Conservation (phyloP, 2,888 invertebrate genomes). For the Eupithecia inturbata region DNA sequence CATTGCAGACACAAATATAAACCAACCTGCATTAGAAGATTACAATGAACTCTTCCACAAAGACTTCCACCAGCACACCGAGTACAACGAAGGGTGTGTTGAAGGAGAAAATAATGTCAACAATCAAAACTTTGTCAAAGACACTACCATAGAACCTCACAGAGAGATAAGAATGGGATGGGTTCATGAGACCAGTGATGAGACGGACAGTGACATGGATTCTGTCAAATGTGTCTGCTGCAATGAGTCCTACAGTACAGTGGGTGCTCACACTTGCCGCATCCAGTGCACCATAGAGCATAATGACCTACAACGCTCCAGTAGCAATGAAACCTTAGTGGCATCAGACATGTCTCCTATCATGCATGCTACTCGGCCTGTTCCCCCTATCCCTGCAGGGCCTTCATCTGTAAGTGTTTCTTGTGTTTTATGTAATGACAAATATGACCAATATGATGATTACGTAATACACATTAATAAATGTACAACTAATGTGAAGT, state of each 20-base stretch:
- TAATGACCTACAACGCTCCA: conserved; percentile 67
- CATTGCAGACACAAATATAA: conserved; percentile 61
- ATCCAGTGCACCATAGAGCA: conserved; percentile 77
- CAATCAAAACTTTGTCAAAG: conserved; percentile 68
- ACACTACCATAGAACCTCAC: conserved; percentile 50
- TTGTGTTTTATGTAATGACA: conserved; percentile 76
- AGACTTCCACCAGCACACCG: conserved; percentile 74
- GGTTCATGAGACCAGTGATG: conserved; percentile 71
- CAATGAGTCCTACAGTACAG: conserved; percentile 69
- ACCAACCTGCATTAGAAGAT: conserved; percentile 61
- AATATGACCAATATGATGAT: conserved; percentile 70
- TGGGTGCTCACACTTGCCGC: conserved; percentile 71
- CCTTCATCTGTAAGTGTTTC: conserved; percentile 61
- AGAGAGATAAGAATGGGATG: conserved; percentile 39
- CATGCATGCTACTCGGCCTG: conserved; percentile 48
- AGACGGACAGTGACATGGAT: conserved; percentile 79
- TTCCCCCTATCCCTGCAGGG: conserved; percentile 49
- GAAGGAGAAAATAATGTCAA: conserved; percentile 77
- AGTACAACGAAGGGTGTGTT: conserved; percentile 57
- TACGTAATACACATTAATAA: conserved; percentile 75
- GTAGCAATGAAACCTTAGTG: conserved; percentile 77
- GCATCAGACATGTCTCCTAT: conserved; percentile 65
- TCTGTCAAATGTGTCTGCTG: conserved; percentile 79
- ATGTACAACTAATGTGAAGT: conserved; percentile 77
- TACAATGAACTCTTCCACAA: conserved; percentile 71